Conservation (phyloP, 2,113 vertebrate species). For the Rissa tridactyla region DNA sequence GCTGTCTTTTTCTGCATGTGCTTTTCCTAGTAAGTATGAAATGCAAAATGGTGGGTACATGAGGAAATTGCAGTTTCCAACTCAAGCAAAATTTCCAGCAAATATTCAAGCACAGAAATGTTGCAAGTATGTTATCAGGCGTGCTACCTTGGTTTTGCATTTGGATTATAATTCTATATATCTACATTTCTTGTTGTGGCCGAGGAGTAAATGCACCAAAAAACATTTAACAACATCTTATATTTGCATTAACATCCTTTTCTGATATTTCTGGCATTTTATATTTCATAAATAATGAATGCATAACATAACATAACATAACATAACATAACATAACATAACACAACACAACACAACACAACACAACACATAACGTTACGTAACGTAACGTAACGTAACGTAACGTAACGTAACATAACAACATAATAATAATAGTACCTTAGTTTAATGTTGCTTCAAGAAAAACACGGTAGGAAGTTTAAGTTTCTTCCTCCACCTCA, state of each 20-base stretch:
- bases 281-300: background rate
- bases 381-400: background rate
- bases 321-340: background rate
- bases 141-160: background rate
- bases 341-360: too few relatives aligned
- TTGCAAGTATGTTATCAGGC: background rate
- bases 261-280: background rate
- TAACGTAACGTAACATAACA: background rate
- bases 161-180: background rate
- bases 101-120: background rate
- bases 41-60: background rate
- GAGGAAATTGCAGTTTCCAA: background rate
- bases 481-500: background rate
- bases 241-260: background rate
- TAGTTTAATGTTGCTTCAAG: background rate
- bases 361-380: too few relatives aligned
- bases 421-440: background rate
- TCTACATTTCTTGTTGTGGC: background rate
- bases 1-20: background rate
- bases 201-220: background rate
- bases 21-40: background rate
- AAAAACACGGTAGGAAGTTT: background rate
- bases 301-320: background rate
- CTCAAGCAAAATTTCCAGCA: background rate
- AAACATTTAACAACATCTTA: background rate